Evolutionary conservation across 2,888 invertebrate genomes (phyloP).

Genomic region (Phytoseiulus persimilis): DNA sequence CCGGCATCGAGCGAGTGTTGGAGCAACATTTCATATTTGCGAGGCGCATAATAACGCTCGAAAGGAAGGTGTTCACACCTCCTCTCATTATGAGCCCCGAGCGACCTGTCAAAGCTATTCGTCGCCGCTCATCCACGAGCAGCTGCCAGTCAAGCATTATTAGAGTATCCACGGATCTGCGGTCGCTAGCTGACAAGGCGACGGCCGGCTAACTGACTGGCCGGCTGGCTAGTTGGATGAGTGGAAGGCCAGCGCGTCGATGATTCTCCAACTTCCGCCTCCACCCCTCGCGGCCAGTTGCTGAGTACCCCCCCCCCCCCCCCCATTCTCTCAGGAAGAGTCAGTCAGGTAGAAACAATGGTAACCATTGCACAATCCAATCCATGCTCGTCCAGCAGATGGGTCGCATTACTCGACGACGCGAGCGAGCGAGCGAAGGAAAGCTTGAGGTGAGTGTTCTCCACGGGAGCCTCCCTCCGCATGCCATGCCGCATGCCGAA

Average conservation of each 20-base stretch:
- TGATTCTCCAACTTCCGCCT: not conserved
- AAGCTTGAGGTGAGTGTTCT: not conserved
- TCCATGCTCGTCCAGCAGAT: constrained; percentile 21
- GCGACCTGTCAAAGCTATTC: not conserved
- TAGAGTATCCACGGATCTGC: not conserved
- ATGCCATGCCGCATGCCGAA: not conserved
- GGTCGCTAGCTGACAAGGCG: not conserved
- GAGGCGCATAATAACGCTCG: not conserved
- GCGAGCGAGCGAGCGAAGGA: not conserved
- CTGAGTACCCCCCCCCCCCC: not conserved
- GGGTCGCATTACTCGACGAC: constrained; percentile 30
- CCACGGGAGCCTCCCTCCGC: not conserved
- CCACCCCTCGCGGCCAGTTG: not conserved
- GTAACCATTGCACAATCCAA: constrained; percentile 23
- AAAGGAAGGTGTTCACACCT: not conserved
- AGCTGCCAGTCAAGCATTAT: not conserved
- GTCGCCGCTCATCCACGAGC: not conserved
- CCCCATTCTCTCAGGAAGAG: not conserved
- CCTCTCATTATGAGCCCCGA: not conserved
- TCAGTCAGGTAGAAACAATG: constrained; percentile 37
- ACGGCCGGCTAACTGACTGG: not conserved
- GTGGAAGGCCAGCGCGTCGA: not conserved
- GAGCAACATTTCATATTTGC: not conserved
- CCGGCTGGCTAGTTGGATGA: not conserved
- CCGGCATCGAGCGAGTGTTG: not conserved